Evolutionary conservation across 2,113 vertebrate species (phyloP), one percentile per base, ranked within the genome.

Genomic region (Nyctereutes procyonoides): DNA sequence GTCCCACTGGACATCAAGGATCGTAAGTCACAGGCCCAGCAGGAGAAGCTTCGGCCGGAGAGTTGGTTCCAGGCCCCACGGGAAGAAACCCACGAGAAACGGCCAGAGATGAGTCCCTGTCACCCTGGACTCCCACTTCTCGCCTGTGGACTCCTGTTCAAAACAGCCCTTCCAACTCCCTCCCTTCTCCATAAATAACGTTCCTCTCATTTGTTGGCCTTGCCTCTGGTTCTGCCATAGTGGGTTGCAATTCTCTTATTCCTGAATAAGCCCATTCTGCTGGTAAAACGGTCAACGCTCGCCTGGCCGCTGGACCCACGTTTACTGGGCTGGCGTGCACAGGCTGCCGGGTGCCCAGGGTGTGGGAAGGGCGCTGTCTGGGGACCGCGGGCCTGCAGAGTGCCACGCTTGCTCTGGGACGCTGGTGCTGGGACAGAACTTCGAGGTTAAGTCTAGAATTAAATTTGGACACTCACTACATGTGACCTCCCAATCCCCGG

Each of bases 251-350:
- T 53, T 53, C 76, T 55, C 51, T 32, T 17, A 55, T n/a, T 22
- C 51, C 17, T 7, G 51, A 79, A 20, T 55, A n/a, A 5, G 20
- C 9, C 51, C 30, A 20, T 55, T 32, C 55, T 12, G 17, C 76
- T 79, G 51, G 51, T 79, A 32, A 55, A 32, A 20, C 20, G 76
- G 76, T 20, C 51, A 20, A 13, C 76, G 20, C 30, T 55, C 11
- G 43, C 74, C 6, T 1, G 15, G 30, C n/a, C 56, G 38, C 69
- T 12, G 63, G 30, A 15, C 48, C 30, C 7, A 7, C 6, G 0
- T 8, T 20, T 30, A 0, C 19, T 5, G 2, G 38, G 73, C 88
- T 7, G 3, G 1, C 0, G 26, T 1, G 19, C 17, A 0, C 0
- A 55, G 63, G 13, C 62, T 3, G 67, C 19, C 1, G 0, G 43